Conservation (phyloP, 2,888 invertebrate species). For the Monochamus alternatus region DNA sequence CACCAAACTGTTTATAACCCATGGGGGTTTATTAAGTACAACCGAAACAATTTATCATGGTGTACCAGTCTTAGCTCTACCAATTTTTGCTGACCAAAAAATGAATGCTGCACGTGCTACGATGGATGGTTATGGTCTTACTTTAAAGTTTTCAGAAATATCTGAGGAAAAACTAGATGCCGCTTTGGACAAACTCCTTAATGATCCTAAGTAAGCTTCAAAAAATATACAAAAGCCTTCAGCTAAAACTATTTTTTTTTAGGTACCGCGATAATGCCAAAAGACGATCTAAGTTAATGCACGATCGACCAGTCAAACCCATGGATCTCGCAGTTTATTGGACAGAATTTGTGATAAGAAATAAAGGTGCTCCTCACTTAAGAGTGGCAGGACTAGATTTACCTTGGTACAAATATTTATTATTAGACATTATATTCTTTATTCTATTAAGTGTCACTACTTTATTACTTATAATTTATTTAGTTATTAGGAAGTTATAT, state of each 20-base stretch:
- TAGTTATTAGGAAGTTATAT: not conserved
- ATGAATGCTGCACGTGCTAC: conserved; percentile 71
- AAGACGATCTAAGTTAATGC: conserved; percentile 52
- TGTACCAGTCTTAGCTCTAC: conserved; percentile 73
- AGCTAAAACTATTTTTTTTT: not conserved
- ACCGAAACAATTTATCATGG: conserved; percentile 74
- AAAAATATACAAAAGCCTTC: too few relatives aligned
- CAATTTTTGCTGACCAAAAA: conserved; percentile 73
- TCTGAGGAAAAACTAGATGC: conserved; percentile 68
- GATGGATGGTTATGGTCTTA: conserved; percentile 58
- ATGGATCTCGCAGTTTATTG: conserved; percentile 57
- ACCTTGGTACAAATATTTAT: conserved; percentile 58
- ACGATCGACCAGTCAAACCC: conserved; percentile 56
- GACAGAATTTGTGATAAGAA: conserved; percentile 59
- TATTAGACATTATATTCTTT: conserved; percentile 52
- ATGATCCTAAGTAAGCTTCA: conserved; percentile 58
- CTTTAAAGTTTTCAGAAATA: conserved; percentile 70
- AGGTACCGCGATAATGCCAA: conserved; percentile 55
- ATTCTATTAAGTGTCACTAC: not conserved
- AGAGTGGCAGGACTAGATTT: conserved; percentile 57
- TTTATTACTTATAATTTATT: not conserved
- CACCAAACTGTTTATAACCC: conserved; percentile 74
- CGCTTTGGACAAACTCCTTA: conserved; percentile 68
- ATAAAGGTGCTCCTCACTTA: conserved; percentile 58
- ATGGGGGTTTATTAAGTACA: conserved; percentile 75